Conservation (phyloP, 2,113 vertebrate genomes). For the Clarias gariepinus region DNA sequence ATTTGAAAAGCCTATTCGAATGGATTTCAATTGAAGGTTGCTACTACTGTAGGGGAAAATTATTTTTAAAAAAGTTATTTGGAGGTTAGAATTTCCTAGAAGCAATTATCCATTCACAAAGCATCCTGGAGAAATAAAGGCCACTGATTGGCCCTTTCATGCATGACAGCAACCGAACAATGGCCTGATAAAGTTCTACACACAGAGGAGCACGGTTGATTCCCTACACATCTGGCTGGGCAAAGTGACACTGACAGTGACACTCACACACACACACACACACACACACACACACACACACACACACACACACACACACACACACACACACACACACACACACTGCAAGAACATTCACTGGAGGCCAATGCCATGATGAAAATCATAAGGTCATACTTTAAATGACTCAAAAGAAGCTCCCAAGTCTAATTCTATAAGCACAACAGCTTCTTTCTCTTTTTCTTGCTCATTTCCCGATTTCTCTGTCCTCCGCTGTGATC, state of each 20-base stretch:
- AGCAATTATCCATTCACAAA: conserved; percentile 51
- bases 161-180: conserved; percentile 44
- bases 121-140: conserved; percentile 43
- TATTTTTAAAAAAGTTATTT: conserved; percentile 22
- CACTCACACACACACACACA: neutral
- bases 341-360: conserved; percentile 12
- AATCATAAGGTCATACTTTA: conserved; percentile 25
- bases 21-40: conserved; percentile 1
- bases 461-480: conserved; percentile 9
- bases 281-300: neutral
- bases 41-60: conserved; percentile 25
- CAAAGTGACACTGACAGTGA: conserved; percentile 29
- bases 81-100: conserved; percentile 43
- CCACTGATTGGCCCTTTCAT: conserved; percentile 39
- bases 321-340: conserved; percentile 7
- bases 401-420: conserved; percentile 31
- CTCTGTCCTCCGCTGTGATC: conserved; percentile 41
- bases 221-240: conserved; percentile 29
- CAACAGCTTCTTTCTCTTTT: conserved; percentile 20
- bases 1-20: conserved; percentile 20
- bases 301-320: conserved; percentile 2
- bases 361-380: conserved; percentile 28
- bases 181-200: conserved; percentile 30
- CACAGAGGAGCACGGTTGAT: conserved; percentile 25
- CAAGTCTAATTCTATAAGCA: conserved; percentile 7